These are phyloP conservation scores for Agriopis leucophaearia DNA, from an alignment of 2,888 invertebrate genomes.

Conservation along the genomic window DNA sequence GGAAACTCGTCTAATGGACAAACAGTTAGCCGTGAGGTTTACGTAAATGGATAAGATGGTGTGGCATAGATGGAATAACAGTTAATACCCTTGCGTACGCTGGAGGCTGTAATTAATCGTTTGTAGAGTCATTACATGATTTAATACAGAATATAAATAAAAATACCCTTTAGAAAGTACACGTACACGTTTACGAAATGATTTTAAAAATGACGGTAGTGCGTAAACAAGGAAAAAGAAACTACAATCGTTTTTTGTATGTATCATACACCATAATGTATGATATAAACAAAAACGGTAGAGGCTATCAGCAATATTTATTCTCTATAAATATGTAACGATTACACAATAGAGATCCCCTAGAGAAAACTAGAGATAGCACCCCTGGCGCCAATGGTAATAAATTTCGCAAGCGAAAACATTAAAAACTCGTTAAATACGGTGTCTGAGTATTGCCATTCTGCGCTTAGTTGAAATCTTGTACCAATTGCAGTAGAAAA, in stretches of 20 bases:
- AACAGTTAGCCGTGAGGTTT: constrained; percentile 41
- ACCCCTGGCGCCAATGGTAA: constrained; percentile 69
- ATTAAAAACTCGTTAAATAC: constrained; percentile 80
- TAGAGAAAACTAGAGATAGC: constrained; percentile 57
- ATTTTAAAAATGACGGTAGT: no score
- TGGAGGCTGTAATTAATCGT: background rate
- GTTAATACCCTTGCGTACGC: background rate
- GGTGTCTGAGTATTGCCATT: constrained; percentile 61
- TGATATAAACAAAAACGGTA: background rate
- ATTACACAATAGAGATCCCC: constrained; percentile 62
- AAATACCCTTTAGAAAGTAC: no score
- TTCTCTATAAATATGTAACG: constrained; percentile 45
- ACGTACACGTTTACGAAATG: no score
- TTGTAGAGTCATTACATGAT: no score
- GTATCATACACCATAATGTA: background rate
- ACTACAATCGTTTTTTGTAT: background rate
- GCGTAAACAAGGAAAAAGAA: background rate
- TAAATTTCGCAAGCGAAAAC: constrained; percentile 73
- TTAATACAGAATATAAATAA: no score
- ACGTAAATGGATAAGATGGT: constrained; percentile 29
- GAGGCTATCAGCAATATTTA: constrained; percentile 25
- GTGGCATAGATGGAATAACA: constrained; percentile 4
- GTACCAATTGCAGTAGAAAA: constrained; percentile 41
- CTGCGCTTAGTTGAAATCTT: constrained; percentile 47
- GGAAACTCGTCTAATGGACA: constrained; percentile 48